Base-by-base conservation (phyloP, 2,888 invertebrate genomes). In the Pseudococcus jackbeardsleyi region DNA sequence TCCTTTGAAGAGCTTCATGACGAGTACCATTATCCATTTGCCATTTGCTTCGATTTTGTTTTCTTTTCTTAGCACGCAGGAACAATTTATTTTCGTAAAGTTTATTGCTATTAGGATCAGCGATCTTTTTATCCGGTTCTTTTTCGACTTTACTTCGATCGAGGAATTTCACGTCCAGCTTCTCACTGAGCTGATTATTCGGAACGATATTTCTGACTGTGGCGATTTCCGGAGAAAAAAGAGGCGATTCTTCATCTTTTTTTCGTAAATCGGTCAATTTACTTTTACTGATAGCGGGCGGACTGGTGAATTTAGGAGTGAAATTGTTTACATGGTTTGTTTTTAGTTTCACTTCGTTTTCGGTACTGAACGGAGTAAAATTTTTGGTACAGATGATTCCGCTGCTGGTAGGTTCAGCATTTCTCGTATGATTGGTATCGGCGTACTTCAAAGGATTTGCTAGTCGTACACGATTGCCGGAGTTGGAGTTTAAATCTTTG, bases 1-100 rank as follows among this genome's bases (percentile, higher is more conserved):
- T 93, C 93, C 94, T 93, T 90, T 94, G 93, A 88, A 94, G 90
- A 0, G 93, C 93, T 91, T 94, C 94, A 90, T 94, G 94, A 79
- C 90, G 89, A 19, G 90, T 89, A 59, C 90, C 90, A 77, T 90
- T 89, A 89, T 90, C 90, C 84, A 90, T 89, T 72, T 90, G 90
- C 90, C 90, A 90, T 46, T 90, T 91, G 33, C 90, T 88, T 50
- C 50, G 48, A 85, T 50, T 77, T n/a, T 84, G 88, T 50, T 77
- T 85, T n/a, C 77, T 19, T 54, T 72, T 46, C 68, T 88, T 88
- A 19, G 88, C 84, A 22, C 88, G 88, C 12, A 88, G 50, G 64
- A 84, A 84, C 84, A 88, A 88, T 88, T 88, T 88, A 84, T 48
- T 88, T 46, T 64, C 84, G 84, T 42, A 46, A 19, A 84, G 39